Evolutionary conservation across 2,113 vertebrate species (phyloP), one percentile per base, ranked within the genome.

Genomic region (Monopterus albus): DNA sequence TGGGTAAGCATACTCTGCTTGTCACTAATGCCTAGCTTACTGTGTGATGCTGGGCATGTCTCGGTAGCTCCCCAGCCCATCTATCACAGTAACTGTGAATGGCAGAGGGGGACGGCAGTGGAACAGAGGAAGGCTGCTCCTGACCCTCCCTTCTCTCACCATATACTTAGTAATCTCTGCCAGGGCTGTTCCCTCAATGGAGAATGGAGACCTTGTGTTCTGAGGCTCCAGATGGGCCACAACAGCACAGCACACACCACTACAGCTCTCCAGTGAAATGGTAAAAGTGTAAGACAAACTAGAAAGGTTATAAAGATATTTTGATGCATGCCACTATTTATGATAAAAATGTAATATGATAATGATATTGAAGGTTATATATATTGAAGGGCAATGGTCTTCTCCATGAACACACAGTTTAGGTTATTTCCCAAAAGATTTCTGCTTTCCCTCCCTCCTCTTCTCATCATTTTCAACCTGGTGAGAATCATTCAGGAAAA

Each of bases 1-100:
- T 7, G 36, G 55, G 50, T 21, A 53, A 78, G 77, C 82, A 81
- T 29, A 36, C 66, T 58, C 75, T 85, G 81, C 83, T 63, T 57
- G 77, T 86, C 87, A 66, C 58, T 77, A 85, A 86, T 82, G 81
- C 83, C 81, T 78, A 45, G 69, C 73, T 76, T 60, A 73, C 83
- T 78, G 62, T 91, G 87, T 87, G 87, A 91, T 89, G 84, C 88
- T 28, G 73, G 60, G 76, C 83, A 83, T 90, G 91, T 90, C 88
- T 84, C 74, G 31, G 65, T 23, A 42, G 75, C 74, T 42, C 71
- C 59, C 58, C 23, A 38, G 73, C 89, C 92, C 91, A 93, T 93
- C 90, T 86, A 93, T 93, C 92, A 92, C 89, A 56, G 82, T 88
- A 90, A 91, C 53, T 84, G 79, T 91, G 90, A 91, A 88, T 91